Conservation (phyloP, 2,888 invertebrate species). For the Rosalia funebris region DNA sequence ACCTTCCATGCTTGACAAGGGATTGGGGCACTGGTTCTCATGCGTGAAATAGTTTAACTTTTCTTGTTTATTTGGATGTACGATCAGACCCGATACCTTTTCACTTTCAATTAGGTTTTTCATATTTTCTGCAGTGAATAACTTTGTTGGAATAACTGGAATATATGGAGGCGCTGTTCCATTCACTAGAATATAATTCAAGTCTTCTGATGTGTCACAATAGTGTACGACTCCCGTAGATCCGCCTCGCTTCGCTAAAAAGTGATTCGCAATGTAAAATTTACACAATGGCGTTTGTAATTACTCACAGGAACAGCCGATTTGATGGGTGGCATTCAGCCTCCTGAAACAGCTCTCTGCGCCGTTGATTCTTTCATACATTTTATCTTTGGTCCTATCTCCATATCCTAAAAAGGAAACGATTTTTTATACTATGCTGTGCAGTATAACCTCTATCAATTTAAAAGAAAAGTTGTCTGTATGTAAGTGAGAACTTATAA, state of each 20-base stretch:
- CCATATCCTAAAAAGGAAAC: conserved; percentile 62
- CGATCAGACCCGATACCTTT: conserved; percentile 74
- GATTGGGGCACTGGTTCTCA: conserved; percentile 87
- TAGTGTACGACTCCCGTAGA: conserved; percentile 87
- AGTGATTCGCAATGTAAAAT: too few relatives aligned
- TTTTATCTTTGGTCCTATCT: conserved; percentile 79
- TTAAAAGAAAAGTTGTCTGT: too few relatives aligned
- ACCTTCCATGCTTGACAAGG: conserved; percentile 69
- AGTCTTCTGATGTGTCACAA: conserved; percentile 72
- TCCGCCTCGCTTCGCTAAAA: conserved; percentile 76
- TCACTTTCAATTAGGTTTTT: conserved; percentile 66
- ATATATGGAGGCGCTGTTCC: conserved; percentile 85
- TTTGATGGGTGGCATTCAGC: conserved; percentile 93
- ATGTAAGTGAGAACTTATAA: too few relatives aligned
- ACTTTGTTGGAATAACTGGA: conserved; percentile 74
- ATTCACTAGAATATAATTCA: conserved; percentile 77
- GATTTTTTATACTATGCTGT: too few relatives aligned
- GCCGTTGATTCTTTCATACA: conserved; percentile 80
- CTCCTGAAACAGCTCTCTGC: conserved; percentile 86
- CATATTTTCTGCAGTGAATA: conserved; percentile 68
- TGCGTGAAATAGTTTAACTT: conserved; percentile 64
- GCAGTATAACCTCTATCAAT: too few relatives aligned
- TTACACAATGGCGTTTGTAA: too few relatives aligned
- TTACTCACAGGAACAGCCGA: conserved; percentile 91
- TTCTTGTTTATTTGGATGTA: conserved; percentile 66